Base-by-base conservation (phyloP, 2,888 invertebrate species). In the Troides oblongomaculatus region DNA sequence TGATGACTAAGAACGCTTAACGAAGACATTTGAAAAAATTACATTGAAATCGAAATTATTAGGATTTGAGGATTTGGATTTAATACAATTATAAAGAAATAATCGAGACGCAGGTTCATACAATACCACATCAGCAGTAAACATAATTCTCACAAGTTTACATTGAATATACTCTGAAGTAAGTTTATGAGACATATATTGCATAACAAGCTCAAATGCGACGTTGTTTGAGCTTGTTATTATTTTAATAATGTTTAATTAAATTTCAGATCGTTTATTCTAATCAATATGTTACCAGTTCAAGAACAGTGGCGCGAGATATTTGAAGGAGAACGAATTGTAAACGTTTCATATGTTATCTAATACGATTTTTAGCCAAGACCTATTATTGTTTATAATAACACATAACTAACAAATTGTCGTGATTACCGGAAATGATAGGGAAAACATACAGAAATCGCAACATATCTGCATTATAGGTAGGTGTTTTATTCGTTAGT, bases 261-360 rank as follows among this genome's bases (percentile, higher is more conserved):
- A 23, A 64, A 64, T 69, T 69, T 69, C 69, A 69, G 69, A 69
- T 64, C 21, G 46, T 69, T 60, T 60, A 43, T 57, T 57, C 56
- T 21, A 23, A 21, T 18, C 50, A n/a, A 21, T 21, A 21, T 57
- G 57, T 23, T 21, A 4, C n/a, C 57, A 57, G 21, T 23, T 21
- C 57, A 57, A 23, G 23, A 57, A n/a, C 57, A 57, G 57, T 30
- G 30, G 30, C 53, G 53, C 57, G 21, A 21, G 23, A 21, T 50
- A 50, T 50, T 50, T 50, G 50, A 17, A 50, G 50, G 50, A 14
- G 10, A 18, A 50, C 18, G 50, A 50, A 50, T 50, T 50, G 50
- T 50, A 18, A 17, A 50, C 50, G 50, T 50, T 50, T 14, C 18
- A 2, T 50, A 50, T 50, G 43, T 8, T 10, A 50, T 50, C 50